Base-by-base conservation (phyloP, 2,888 invertebrate genomes). In the Stenodema calcarata region DNA sequence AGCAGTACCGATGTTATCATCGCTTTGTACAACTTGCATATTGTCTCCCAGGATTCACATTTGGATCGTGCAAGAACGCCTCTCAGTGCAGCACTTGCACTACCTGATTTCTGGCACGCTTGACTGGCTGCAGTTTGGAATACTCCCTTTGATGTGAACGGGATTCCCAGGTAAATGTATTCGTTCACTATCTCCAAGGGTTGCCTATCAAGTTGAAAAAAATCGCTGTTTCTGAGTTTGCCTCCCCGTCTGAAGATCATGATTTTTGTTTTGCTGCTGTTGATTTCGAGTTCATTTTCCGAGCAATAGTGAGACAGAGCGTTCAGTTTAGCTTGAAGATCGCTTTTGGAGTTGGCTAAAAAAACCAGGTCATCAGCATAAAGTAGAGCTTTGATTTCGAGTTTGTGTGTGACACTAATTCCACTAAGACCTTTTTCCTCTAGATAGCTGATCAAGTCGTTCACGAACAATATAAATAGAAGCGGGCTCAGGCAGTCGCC, bases 1-100 rank as follows among this genome's bases (percentile, higher is more conserved):
- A 84, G 44, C 42, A 69, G 14, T 12, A 82, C 82, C 30, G 79
- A 79, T 11, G 79, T 23, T 1, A 79, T 18, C 44, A 79, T 79
- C 11, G 79, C 44, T 0, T 27, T 18, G n/a, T 47, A 44, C 47
- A 79, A 16, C 27, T 27, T 79, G 27, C 79, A 3, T 2, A n/a
- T 27, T 0, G 27, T 3, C 6, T 79, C 28, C 79, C 79, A 79
- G 1, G 11, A 4, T 12, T 16, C 18, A 47, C 79, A 79, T 27
- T 79, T 79, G 11, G 75, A 41, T 9, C 1, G 12, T 6, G 41
- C 41, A 41, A 76, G 41, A n/a, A 76, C 2, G 16, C 18, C 18
- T 41, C 75, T 35, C 75, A 76, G 41, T 9, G 11, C 18, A 0
- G 75, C 75, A 16, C 75, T 41, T n/a, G 75, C 75, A 76, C 75